These are phyloP conservation scores for Hippopotamus amphibius DNA, from an alignment of 2,113 vertebrate species.

Conservation along the genomic window DNA sequence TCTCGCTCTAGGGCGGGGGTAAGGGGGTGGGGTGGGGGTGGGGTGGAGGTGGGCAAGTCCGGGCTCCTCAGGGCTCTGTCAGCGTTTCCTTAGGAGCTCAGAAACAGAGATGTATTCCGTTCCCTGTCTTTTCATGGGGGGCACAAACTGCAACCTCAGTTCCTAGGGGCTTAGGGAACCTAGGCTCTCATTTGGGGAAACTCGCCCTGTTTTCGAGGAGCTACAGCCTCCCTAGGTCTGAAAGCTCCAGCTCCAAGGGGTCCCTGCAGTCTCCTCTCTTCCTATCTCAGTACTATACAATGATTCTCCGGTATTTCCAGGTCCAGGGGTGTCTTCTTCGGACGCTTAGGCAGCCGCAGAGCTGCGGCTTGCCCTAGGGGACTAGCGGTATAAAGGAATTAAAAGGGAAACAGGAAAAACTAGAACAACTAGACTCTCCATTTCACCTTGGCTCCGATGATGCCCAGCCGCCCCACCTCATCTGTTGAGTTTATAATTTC, in stretches of 20 bases:
- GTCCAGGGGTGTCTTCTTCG: not conserved
- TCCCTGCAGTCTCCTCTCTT: not conserved
- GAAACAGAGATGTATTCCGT: not conserved
- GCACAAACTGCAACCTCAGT: not conserved
- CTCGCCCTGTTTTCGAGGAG: not conserved
- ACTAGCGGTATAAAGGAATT: not conserved
- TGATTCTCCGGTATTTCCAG: not conserved
- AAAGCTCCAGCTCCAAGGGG: not conserved
- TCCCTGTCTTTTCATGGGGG: not conserved
- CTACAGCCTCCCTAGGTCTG: not conserved
- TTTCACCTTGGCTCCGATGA: not conserved
- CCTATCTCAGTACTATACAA: not conserved
- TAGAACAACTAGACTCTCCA: not conserved
- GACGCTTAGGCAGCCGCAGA: not conserved
- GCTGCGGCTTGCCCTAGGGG: not conserved
- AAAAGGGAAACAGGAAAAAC: not conserved
- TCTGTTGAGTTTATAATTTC: constrained; percentile 34
- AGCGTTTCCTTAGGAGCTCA: constrained; percentile 21
- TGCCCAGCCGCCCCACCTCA: not conserved
- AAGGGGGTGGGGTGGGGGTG: not conserved
- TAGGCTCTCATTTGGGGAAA: not conserved
- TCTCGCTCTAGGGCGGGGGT: constrained; percentile 6
- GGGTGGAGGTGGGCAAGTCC: constrained; percentile 26
- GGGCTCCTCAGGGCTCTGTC: not conserved
- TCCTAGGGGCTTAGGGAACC: not conserved